These are phyloP conservation scores for Ametastegia equiseti DNA, from an alignment of 2,888 invertebrate species.

Conservation along the genomic window DNA sequence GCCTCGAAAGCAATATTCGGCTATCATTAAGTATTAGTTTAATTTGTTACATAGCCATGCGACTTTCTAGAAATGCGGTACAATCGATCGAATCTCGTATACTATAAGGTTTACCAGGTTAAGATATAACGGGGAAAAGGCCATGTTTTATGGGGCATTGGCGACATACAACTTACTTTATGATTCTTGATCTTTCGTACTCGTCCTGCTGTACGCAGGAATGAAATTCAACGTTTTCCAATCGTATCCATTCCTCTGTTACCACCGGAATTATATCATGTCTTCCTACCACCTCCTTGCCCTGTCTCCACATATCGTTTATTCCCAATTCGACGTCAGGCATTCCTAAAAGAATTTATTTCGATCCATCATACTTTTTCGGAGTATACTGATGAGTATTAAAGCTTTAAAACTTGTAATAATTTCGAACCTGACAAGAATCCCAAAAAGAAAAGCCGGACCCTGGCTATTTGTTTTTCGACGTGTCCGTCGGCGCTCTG, in stretches of 20 bases:
- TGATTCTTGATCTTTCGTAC: constrained; percentile 90
- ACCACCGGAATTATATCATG: constrained; percentile 99
- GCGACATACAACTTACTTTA: constrained; percentile 81
- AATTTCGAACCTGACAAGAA: constrained; percentile 88
- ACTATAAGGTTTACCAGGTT: not conserved
- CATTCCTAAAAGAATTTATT: constrained; percentile 81
- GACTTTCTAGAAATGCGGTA: not conserved
- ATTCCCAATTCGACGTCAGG: constrained; percentile 98
- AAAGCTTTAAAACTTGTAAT: not conserved
- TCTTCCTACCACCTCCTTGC: constrained; percentile 98
- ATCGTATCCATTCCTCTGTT: constrained; percentile 99
- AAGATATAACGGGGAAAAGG: not conserved
- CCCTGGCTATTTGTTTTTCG: constrained; percentile 94
- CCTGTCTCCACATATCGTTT: constrained; percentile 98
- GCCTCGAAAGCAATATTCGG: not conserved
- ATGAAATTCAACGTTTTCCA: constrained; percentile 97
- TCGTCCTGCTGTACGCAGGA: constrained; percentile 94
- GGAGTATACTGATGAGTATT: not conserved
- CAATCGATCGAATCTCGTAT: not conserved
- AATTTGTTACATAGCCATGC: not conserved
- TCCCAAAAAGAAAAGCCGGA: constrained; percentile 96
- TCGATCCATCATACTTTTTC: not conserved
- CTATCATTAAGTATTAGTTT: not conserved
- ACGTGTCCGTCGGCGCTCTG: constrained; percentile 91
- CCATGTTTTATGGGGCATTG: not conserved